Percentiles rank a stretch among this genome's conserved stretches.
Conservation (phyloP, 2,113 vertebrate species). For the Pygathrix nemaeus region DNA sequence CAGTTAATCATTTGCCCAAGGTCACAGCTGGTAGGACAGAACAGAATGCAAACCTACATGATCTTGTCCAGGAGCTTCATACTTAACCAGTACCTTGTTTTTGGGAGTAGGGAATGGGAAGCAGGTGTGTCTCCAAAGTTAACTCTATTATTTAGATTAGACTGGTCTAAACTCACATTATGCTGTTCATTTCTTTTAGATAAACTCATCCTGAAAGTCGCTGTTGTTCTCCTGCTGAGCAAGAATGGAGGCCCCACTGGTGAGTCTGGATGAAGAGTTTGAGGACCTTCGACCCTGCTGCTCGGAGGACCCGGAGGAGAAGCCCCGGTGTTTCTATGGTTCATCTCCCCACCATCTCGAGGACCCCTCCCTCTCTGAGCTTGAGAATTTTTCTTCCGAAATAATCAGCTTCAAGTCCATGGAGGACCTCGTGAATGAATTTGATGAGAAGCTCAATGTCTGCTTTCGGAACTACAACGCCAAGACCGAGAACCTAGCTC, state of each 20-base stretch:
- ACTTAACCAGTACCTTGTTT: neutral
- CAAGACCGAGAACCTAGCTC: conserved; percentile 93
- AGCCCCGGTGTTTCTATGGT: too few species aligned
- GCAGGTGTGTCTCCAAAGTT: neutral
- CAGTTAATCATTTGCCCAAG: too few species aligned
- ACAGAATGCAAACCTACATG: too few species aligned
- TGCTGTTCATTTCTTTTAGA: conserved; percentile 57
- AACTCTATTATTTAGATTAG: neutral
- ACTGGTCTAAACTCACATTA: neutral
- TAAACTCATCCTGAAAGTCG: neutral
- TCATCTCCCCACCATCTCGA: too few species aligned
- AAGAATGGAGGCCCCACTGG: conserved; percentile 94
- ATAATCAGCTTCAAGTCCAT: conserved; percentile 98
- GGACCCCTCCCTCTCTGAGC: too few species aligned
- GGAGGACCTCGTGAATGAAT: conserved; percentile 96
- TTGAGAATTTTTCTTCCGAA: conserved; percentile 95
- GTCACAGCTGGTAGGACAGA: too few species aligned
- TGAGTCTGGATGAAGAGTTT: conserved; percentile 96
- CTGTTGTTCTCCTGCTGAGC: neutral
- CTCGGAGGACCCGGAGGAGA: too few species aligned
- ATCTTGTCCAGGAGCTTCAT: too few species aligned
- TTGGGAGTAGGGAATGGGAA: neutral
- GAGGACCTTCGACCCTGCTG: too few species aligned
- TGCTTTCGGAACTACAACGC: conserved; percentile 97
- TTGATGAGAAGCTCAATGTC: conserved; percentile 96